Base-by-base conservation (phyloP, 2,113 vertebrate species). In the Grantiella picta region DNA sequence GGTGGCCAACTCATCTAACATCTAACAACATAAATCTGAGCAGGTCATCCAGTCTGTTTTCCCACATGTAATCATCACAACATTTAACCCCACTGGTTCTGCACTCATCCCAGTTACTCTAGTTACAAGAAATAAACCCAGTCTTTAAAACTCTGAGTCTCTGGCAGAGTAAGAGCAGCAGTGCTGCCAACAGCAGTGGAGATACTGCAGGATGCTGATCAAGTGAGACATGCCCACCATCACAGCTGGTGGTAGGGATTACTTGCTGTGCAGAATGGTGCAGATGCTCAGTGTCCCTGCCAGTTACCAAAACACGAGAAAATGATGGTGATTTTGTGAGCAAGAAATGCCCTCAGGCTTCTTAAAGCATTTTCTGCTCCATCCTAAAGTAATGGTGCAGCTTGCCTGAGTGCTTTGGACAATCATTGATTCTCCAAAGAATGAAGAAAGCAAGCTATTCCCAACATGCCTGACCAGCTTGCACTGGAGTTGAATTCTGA, bases 31-130 rank as follows among this genome's bases (percentile, higher is more conserved):
- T 66, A 71, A 49, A 3, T 3, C 1, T 64, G 61, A 86, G 8
- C 19, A 40, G 14, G 28, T 73, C 8, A 38, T 71, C 15, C 14
- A 24, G 2, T 31, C 31, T 59, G 23, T 36, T 68, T 80, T 65
- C 13, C 11, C 4, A 25, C 4, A 42, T 7, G 49, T 1, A 17
- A 4, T 6, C 3, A 9, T 25, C 21, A 59, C 17, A 52, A 3
- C 7, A 17, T 42, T 89, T 40, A 71, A 75, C 4, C 1, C 5
- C 15, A 8, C 11, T 85, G 27, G 23, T 80, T 63, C 23, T 78
- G 15, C 61, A 40, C 4, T 27, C 28, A 38, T 64, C 11, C 33
- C 14, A 47, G 20, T 49, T 86, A 25, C 29, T 66, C 8, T 25
- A 91, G 64, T 52, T 45, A 10, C 5, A 36, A 45, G 49, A 81